phyloP scores from a whole-genome alignment of 1,140 invertebrate genomes.

The Drosophila ohnishii region DNA sequence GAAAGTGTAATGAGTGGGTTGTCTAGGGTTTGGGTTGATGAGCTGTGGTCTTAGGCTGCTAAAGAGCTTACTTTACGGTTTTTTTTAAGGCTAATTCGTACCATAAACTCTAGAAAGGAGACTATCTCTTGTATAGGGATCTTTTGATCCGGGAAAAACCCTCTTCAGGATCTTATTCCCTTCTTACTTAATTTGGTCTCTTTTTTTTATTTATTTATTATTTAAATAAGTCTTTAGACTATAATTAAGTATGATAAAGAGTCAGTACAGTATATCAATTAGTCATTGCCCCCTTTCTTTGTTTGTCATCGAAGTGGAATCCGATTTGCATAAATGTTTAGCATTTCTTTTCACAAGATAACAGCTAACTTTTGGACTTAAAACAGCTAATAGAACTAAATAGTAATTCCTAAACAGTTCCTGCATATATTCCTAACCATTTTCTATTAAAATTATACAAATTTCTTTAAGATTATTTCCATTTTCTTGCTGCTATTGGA shows the following conservation, averaged over 20 bases:
- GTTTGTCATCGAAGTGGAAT: neutral
- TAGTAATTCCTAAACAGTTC: neutral
- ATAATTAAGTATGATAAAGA: neutral
- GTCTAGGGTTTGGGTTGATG: neutral
- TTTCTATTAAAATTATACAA: neutral
- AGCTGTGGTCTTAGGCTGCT: neutral
- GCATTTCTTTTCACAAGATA: neutral
- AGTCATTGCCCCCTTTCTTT: neutral
- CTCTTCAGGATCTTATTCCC: no score
- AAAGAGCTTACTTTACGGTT: neutral
- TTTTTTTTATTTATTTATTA: neutral
- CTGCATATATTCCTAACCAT: neutral
- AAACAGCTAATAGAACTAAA: neutral
- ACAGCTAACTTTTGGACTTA: neutral
- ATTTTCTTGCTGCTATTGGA: constrained; percentile 5
- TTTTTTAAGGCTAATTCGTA: neutral
- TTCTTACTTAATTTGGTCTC: no score
- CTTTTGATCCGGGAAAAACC: no score
- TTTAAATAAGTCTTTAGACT: neutral
- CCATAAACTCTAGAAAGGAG: no score
- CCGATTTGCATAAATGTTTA: neutral
- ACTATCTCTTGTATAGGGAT: no score
- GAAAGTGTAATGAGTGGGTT: neutral
- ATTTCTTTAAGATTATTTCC: neutral
- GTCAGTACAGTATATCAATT: neutral